A percentile compares a stretch with the other conserved stretches of the same genome.
These are phyloP conservation scores for Drosophila lowei DNA, from an alignment of 1,140 invertebrate species.

Conservation along the genomic window DNA sequence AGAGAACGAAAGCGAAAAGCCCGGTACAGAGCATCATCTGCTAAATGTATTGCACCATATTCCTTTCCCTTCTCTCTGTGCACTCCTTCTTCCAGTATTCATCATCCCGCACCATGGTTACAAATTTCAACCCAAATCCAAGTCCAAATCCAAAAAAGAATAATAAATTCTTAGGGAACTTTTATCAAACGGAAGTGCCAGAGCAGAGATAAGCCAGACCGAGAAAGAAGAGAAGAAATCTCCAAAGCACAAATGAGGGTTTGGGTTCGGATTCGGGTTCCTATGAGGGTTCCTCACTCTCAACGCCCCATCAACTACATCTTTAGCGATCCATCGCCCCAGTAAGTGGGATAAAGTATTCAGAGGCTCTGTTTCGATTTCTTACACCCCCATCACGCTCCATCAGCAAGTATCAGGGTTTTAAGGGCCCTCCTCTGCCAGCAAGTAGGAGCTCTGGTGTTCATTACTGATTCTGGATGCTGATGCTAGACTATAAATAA, in stretches of 20 bases:
- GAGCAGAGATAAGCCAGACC: slow-evolving; percentile 15
- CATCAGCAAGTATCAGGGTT: no score
- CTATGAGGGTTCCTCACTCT: no score
- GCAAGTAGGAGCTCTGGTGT: not conserved
- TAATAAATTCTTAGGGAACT: slow-evolving; percentile 12
- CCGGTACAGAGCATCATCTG: no score
- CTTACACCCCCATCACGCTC: not conserved
- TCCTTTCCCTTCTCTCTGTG: no score
- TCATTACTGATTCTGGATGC: slow-evolving; percentile 13
- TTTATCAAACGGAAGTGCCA: slow-evolving; percentile 51
- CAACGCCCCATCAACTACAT: no score
- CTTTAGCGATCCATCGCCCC: no score
- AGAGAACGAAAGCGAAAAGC: no score
- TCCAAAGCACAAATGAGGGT: slow-evolving; percentile 7
- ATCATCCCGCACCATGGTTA: no score
- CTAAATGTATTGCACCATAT: no score
- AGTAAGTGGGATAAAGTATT: no score
- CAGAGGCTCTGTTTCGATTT: no score
- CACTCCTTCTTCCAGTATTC: no score
- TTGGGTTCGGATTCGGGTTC: not conserved
- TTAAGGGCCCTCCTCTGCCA: not conserved
- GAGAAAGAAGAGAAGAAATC: slow-evolving; percentile 21
- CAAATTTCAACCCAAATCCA: not conserved
- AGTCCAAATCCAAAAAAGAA: slow-evolving; percentile 18
- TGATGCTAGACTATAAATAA: slow-evolving; percentile 33